These are phyloP conservation scores for Electrophaes corylata DNA, from an alignment of 2,888 invertebrate species.

Conservation along the genomic window DNA sequence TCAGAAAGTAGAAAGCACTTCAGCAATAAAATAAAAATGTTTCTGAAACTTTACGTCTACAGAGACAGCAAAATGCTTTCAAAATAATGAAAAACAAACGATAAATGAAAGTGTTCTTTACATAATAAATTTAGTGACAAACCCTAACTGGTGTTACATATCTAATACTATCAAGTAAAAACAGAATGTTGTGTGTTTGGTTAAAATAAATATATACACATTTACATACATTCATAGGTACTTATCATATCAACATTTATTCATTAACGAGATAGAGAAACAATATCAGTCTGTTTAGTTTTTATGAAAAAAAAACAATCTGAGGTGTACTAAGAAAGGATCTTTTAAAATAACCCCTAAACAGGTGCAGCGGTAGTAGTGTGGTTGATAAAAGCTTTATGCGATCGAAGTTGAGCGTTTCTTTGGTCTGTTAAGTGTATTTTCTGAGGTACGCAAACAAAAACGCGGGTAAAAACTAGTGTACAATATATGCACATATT, in stretches of 20 bases:
- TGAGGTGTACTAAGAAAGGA: no score
- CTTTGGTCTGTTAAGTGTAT: no score
- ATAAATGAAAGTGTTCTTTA: conserved; percentile 45
- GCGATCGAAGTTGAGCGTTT: no score
- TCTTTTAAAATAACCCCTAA: no score
- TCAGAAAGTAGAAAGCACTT: conserved; percentile 9
- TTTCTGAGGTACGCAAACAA: neutral
- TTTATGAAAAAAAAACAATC: no score
- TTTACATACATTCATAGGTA: no score
- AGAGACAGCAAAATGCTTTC: conserved; percentile 56
- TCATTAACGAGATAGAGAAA: no score
- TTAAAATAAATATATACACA: no score
- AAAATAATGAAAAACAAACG: conserved; percentile 57
- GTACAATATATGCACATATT: conserved; percentile 65
- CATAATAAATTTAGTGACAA: conserved; percentile 38
- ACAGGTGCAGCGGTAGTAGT: no score
- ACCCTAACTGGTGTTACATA: conserved; percentile 15
- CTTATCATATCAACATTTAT: no score
- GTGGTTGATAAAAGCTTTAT: no score
- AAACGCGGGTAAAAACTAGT: conserved; percentile 5
- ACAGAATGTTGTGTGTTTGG: neutral
- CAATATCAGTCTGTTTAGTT: no score
- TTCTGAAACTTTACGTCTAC: conserved; percentile 38
- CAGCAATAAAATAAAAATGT: conserved; percentile 23
- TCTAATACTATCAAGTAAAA: neutral